Evolutionary conservation across 2,797 vertebrate genomes (phyloP).

Genomic region (Mionectes olivaceus): DNA sequence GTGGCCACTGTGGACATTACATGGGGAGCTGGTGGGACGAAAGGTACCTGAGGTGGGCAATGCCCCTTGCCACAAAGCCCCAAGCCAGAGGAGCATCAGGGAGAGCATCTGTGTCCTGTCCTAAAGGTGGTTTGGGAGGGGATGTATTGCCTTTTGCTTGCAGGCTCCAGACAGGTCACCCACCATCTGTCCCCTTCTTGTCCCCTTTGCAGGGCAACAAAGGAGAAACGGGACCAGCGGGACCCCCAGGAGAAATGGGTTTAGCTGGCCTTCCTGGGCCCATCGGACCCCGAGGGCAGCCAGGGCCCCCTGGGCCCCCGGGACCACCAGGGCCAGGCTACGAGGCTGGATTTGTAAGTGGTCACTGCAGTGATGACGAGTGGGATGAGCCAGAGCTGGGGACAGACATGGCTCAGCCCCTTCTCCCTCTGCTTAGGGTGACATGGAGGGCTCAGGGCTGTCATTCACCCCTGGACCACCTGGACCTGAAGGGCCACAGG

Average conservation of each 20-base stretch:
- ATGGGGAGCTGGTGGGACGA: neutral
- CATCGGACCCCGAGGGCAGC: constrained; percentile 87
- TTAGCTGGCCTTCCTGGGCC: constrained; percentile 90
- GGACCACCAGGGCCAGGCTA: constrained; percentile 81
- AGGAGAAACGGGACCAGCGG: constrained; percentile 81
- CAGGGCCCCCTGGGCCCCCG: constrained; percentile 85
- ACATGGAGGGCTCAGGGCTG: constrained; percentile 91
- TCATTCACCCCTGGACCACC: constrained; percentile 78
- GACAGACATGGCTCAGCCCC: neutral
- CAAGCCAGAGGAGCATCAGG: neutral
- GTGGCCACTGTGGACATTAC: neutral
- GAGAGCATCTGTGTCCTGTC: neutral
- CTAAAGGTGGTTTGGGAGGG: neutral
- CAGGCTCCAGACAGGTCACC: neutral
- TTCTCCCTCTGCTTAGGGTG: constrained; percentile 79
- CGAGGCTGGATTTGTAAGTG: constrained; percentile 91
- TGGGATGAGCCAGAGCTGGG: neutral
- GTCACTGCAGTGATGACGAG: neutral
- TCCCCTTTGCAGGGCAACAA: constrained; percentile 67
- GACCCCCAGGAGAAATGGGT: constrained; percentile 83
- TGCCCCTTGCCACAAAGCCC: neutral
- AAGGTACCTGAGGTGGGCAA: accelerated
- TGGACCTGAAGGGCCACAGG: constrained; percentile 84
- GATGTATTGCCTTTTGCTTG: neutral
- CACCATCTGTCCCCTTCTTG: neutral